Conservation (phyloP, 1,140 invertebrate genomes). For the Mercenaria mercenaria region DNA sequence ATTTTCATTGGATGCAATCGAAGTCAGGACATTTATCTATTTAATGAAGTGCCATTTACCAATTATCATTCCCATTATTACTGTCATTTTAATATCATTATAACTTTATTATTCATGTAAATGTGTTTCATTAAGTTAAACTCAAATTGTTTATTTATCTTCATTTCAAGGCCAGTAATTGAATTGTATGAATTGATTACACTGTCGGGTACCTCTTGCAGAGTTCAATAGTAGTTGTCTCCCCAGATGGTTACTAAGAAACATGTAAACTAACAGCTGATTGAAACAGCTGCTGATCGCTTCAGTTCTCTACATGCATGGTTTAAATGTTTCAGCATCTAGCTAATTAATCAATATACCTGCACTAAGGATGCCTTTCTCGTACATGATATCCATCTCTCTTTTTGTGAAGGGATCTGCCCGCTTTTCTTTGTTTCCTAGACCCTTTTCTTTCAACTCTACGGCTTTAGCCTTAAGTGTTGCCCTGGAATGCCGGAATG, state of each 20-base stretch:
- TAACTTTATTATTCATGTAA: too few species aligned
- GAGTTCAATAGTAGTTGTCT: too few species aligned
- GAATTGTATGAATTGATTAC: too few species aligned
- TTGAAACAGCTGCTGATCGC: too few species aligned
- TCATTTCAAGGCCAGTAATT: too few species aligned
- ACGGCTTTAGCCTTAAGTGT: neutral
- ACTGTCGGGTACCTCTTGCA: too few species aligned
- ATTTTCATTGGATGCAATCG: too few species aligned
- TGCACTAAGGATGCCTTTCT: neutral
- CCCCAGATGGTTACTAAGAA: neutral
- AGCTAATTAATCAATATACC: neutral
- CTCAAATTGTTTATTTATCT: too few species aligned
- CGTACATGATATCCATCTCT: neutral
- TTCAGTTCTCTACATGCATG: too few species aligned
- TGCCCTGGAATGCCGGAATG: neutral
- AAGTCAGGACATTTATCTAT: neutral
- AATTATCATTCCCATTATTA: neutral
- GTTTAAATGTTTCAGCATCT: too few species aligned
- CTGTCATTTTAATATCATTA: too few species aligned
- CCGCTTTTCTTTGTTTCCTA: neutral
- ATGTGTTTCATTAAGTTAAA: too few species aligned
- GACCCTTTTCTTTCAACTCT: slow-evolving; percentile 28
- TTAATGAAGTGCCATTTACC: neutral
- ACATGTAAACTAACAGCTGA: slow-evolving; percentile 18
- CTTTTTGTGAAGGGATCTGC: slow-evolving; percentile 4